Percentiles rank a stretch among this genome's conserved stretches.
These are phyloP conservation scores for Autographa gamma DNA, from an alignment of 2,888 invertebrate species.

Conservation along the genomic window DNA sequence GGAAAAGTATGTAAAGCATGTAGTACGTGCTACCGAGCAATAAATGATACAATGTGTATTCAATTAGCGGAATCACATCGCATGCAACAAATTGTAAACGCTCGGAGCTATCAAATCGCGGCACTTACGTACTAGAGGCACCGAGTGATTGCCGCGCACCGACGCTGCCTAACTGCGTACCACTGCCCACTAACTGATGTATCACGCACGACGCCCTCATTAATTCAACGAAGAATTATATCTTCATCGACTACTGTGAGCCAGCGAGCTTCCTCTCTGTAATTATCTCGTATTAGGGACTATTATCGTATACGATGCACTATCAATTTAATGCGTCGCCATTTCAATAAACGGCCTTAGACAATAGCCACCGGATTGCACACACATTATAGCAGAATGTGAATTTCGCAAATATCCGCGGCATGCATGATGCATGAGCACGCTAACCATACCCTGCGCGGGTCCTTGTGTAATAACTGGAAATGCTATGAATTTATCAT, in stretches of 20 bases:
- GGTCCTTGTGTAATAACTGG: slow-evolving; percentile 62
- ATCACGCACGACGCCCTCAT: slow-evolving; percentile 74
- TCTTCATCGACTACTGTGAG: slow-evolving; percentile 79
- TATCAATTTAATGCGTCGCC: slow-evolving; percentile 81
- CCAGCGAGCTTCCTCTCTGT: slow-evolving; percentile 72
- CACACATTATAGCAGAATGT: slow-evolving; percentile 62
- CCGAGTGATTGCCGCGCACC: slow-evolving; percentile 35
- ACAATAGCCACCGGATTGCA: slow-evolving; percentile 76
- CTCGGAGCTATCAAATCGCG: slow-evolving; percentile 52
- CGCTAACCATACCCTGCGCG: slow-evolving; percentile 63
- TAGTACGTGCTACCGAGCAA: slow-evolving; percentile 40
- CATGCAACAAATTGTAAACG: slow-evolving; percentile 64
- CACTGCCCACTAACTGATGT: slow-evolving; percentile 67
- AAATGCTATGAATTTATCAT: slow-evolving; percentile 69
- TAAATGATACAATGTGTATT: slow-evolving; percentile 58
- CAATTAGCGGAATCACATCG: slow-evolving; percentile 60
- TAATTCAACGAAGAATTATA: slow-evolving; percentile 81
- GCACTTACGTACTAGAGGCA: slow-evolving; percentile 41
- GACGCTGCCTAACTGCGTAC: slow-evolving; percentile 19
- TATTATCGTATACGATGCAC: slow-evolving; percentile 78
- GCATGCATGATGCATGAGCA: slow-evolving; percentile 69
- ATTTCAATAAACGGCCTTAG: slow-evolving; percentile 80
- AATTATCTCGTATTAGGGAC: slow-evolving; percentile 82
- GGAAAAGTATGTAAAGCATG: slow-evolving; percentile 21
- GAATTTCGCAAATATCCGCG: slow-evolving; percentile 72